Evolutionary conservation across 1,140 invertebrate species (phyloP).

Genomic region (Lethocerus indicus): DNA sequence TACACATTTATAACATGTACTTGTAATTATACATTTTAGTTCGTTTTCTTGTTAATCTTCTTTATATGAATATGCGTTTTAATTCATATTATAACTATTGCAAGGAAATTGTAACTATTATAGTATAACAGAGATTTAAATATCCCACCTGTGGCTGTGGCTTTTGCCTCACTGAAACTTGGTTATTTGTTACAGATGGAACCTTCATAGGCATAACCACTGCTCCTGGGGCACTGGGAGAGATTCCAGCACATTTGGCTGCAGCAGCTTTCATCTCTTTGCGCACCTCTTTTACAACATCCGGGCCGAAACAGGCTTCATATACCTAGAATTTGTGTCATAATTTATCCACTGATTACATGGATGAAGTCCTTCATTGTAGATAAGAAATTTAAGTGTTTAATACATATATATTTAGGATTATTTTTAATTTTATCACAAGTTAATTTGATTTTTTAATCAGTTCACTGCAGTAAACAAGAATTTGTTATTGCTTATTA

Average conservation of each 20-base stretch:
- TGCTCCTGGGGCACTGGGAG: slow-evolving; percentile 13
- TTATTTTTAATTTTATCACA: neutral
- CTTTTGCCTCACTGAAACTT: neutral
- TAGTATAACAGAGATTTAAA: no score
- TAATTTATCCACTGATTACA: neutral
- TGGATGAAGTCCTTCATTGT: no score
- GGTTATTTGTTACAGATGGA: neutral
- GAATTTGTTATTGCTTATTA: no score
- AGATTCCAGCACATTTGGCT: slow-evolving; percentile 32
- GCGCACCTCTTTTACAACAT: slow-evolving; percentile 43
- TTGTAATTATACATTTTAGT: no score
- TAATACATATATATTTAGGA: neutral
- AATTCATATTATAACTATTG: no score
- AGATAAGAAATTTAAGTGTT: no score
- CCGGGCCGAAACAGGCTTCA: slow-evolving; percentile 43
- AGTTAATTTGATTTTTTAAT: no score
- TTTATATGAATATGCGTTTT: no score
- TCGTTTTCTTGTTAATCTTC: no score
- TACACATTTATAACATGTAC: no score
- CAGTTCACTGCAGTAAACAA: no score
- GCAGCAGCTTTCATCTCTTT: slow-evolving; percentile 44
- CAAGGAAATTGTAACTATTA: no score
- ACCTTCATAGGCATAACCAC: slow-evolving; percentile 23
- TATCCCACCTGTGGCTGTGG: neutral
- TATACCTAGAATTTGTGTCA: slow-evolving; percentile 41